A percentile compares a stretch with the other conserved stretches of the same genome.
Conservation (phyloP, 2,888 invertebrate genomes). For the Drosophila meridiana region DNA sequence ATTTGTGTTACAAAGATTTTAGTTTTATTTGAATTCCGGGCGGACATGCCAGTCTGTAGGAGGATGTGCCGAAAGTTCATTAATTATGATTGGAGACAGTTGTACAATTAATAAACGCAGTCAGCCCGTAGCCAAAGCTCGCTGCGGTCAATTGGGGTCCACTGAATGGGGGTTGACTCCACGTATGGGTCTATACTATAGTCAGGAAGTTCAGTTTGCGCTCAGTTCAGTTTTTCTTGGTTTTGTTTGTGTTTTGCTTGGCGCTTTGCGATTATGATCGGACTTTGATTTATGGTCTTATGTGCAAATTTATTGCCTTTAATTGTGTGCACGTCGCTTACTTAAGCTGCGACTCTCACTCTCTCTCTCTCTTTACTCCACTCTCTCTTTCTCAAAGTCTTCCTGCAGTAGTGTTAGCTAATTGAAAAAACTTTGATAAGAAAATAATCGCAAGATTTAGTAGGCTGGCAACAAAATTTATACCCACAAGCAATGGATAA, state of each 20-base stretch:
- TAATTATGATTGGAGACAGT: constrained; percentile 83
- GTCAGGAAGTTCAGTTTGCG: constrained; percentile 1
- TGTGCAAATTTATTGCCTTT: constrained; percentile 75
- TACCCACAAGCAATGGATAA: neutral
- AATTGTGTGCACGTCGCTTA: constrained; percentile 56
- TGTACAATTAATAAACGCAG: constrained; percentile 78
- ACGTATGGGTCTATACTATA: neutral
- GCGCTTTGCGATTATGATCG: constrained; percentile 72
- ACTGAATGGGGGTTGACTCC: constrained; percentile 30
- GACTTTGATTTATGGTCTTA: constrained; percentile 75
- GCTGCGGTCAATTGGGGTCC: constrained; percentile 50
- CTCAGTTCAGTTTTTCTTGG: constrained; percentile 38
- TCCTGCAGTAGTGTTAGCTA: constrained; percentile 35
- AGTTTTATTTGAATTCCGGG: constrained; percentile 63
- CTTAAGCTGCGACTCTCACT: neutral
- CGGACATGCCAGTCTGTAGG: constrained; percentile 35
- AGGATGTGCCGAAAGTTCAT: constrained; percentile 78
- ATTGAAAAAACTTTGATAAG: constrained; percentile 45
- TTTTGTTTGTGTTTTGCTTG: constrained; percentile 35
- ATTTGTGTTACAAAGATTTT: constrained; percentile 62
- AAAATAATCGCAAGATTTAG: constrained; percentile 6
- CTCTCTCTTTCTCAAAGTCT: neutral
- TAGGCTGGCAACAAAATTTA: neutral
- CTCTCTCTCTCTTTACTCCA: neutral
- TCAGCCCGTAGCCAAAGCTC: constrained; percentile 28